Evolutionary conservation across 2,888 invertebrate genomes (phyloP), one percentile per base, ranked within the genome.

Genomic region (Agonopterix heracliana): DNA sequence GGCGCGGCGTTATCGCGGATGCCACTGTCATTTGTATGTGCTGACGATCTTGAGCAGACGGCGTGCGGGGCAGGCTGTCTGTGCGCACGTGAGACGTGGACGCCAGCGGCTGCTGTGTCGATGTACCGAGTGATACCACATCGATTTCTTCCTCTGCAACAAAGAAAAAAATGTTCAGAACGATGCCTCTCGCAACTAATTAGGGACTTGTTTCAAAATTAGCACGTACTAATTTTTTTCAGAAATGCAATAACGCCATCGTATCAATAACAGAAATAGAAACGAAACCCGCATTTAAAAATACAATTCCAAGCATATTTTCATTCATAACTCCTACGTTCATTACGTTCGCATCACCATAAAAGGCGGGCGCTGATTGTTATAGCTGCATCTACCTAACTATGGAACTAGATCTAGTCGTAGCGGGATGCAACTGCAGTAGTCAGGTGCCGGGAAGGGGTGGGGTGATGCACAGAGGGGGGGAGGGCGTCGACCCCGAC

Each of bases 111-210:
- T 75, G 77, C 53, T 74, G 77, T 48, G 69, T 68, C 41, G 63
- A 51, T 14, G 74, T 80, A 73, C 92, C 92, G 57, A 93, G 83
- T 0, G 93, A 93, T 47, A 95, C 95, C 48, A 95, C 96, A 74
- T 96, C 96, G 69, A 95, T 95, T 90, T 95, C 94, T 83, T 95
- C 95, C 75, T 93, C 94, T 93, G 91, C 55, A 91, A 92, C 87
- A 90, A 85, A 55, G 61, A 78, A 86, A 63, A 82, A 61, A 36
- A 45, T 35, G 47, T 64, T 75, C 59, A 76, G 53, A 47, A 13
- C 26, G 26, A 12, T 41, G 13, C 11, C 26, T n/a, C 42, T n/a
- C 38, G 38, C 11, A 38, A 38, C 38, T 3, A 38, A 38, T 26
- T 4, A 38, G 38, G 5, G 11, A 38, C 38, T 11, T 4, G 38